Base-by-base conservation (phyloP, 2,113 vertebrate genomes). In the Sula dactylatra region DNA sequence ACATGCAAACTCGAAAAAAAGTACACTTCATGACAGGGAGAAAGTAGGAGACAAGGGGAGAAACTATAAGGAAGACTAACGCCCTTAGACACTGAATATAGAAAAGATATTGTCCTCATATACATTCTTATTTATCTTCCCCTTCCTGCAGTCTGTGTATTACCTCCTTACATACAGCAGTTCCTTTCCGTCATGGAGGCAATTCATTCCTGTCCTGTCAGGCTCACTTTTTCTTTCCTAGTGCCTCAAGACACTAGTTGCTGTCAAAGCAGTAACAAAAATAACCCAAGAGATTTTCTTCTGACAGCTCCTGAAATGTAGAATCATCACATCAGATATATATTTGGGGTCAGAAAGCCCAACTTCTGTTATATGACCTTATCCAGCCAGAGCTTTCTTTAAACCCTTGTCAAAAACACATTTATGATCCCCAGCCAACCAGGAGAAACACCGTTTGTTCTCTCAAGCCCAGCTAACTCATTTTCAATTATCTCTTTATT, bases 191-290 rank as follows among this genome's bases (percentile, higher is more conserved):
- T 88, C 78, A 49, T 85, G 71, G 76, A 96, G 92, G 67, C 78
- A 94, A 94, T 92, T 91, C 94, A 96, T 95, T 92, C 49, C 69
- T 91, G 26, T 92, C 78, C 92, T 96, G 67, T 95, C 94, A 96
- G 85, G 65, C 70, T 97, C 91, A 73, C 64, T 86, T 36, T 73
- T 96, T 71, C 70, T 92, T 96, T 86, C 62, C 27, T 42, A 77
- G 18, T 65, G 67, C 96, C 95, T 93, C 95, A 88, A 87, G 97
- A 93, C 92, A 97, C 77, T 64, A 74, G 81, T 73, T 96, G 70
- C 79, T 97, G 95, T 96, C 96, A 97, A 86, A 93, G 85, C 67
- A 44, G 38, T 78, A 97, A 94, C 85, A 91, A 94, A 95, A 97
- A 91, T 91, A 97, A 97, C 89, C 93, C 81, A 36, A 90, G 95